These are phyloP conservation scores for Planiliza haematocheilus DNA, from an alignment of 2,113 vertebrate species.

Conservation along the genomic window DNA sequence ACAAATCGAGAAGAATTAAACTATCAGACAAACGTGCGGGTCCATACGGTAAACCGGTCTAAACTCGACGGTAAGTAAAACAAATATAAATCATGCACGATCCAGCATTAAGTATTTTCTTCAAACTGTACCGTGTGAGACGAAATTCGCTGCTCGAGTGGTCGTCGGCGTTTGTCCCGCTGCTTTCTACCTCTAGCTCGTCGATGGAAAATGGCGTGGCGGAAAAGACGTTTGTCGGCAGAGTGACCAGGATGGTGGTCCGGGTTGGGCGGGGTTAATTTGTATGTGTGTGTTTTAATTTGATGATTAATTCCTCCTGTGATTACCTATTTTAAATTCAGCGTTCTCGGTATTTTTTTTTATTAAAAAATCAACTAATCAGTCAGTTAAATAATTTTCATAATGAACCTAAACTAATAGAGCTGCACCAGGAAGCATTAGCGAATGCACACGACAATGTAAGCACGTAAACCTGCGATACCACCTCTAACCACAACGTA, in stretches of 20 bases:
- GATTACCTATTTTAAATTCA: no score
- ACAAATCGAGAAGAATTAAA: background rate
- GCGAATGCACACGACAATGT: background rate
- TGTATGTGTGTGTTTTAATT: no score
- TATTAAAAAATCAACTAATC: no score
- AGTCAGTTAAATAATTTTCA: no score
- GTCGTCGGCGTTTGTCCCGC: background rate
- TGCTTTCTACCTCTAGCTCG: background rate
- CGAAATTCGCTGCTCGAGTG: background rate
- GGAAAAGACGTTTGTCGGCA: background rate
- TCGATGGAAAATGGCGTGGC: slow-evolving; percentile 75
- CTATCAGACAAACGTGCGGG: accelerated
- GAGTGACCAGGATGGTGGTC: background rate
- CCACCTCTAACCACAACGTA: background rate
- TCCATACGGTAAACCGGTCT: accelerated
- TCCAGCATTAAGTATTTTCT: accelerated
- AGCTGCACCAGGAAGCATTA: background rate
- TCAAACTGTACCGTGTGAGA: slow-evolving; percentile 27
- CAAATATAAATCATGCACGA: accelerated
- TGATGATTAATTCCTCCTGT: no score
- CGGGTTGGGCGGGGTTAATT: slow-evolving; percentile 38
- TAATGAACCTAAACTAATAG: no score
- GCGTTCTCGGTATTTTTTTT: no score
- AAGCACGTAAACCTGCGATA: background rate
- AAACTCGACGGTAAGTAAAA: background rate